Evolutionary conservation across 2,888 invertebrate species (phyloP).

Genomic region (Spialia ferax): DNA sequence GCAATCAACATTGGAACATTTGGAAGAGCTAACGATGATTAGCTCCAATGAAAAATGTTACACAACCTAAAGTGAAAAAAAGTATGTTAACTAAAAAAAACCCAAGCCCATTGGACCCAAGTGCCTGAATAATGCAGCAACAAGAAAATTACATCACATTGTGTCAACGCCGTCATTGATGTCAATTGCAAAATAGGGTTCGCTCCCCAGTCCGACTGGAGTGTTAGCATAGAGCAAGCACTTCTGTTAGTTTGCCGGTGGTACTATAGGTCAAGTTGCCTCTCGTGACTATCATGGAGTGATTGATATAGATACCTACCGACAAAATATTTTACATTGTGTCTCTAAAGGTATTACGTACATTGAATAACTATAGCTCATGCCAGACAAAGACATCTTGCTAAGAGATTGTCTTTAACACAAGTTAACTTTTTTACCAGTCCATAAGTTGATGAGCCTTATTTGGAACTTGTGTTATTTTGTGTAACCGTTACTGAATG

Average conservation of each 20-base stretch:
- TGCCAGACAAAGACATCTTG: too few relatives aligned
- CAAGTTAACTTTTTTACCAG: not conserved
- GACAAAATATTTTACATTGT: too few relatives aligned
- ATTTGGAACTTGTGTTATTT: too few relatives aligned
- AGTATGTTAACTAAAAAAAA: too few relatives aligned
- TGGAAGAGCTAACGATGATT: too few relatives aligned
- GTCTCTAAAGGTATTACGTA: too few relatives aligned
- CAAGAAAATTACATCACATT: constrained; percentile 35
- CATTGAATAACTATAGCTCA: too few relatives aligned
- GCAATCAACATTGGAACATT: not conserved
- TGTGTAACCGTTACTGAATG: too few relatives aligned
- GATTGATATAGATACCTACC: constrained; percentile 18
- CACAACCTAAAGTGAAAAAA: not conserved
- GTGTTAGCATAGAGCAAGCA: constrained; percentile 33
- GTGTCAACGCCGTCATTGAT: constrained; percentile 31
- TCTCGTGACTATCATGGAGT: constrained; percentile 20
- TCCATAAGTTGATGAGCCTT: not conserved
- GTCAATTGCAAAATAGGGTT: constrained; percentile 39
- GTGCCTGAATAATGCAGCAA: constrained; percentile 22
- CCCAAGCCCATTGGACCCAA: too few relatives aligned
- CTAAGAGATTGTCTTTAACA: too few relatives aligned
- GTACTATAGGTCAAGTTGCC: constrained; percentile 35
- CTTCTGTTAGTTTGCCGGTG: constrained; percentile 36
- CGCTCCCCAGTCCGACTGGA: constrained; percentile 27
- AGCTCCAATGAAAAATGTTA: not conserved